These are phyloP conservation scores for Rattus rattus DNA, from an alignment of 2,113 vertebrate genomes.

Conservation along the genomic window DNA sequence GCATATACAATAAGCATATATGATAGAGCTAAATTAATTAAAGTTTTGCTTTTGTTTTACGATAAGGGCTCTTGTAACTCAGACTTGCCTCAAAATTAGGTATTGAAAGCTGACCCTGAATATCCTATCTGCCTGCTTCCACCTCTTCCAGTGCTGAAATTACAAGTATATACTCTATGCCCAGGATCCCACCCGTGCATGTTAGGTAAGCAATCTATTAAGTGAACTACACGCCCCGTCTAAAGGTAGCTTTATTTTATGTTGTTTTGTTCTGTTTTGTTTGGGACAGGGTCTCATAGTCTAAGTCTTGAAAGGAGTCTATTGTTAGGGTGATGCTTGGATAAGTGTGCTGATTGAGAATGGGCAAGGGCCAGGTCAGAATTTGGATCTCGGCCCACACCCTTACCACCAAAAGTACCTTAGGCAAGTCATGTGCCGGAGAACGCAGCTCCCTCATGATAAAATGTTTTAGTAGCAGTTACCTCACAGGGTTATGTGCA, in stretches of 20 bases:
- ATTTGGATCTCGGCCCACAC: not conserved
- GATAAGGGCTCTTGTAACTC: not conserved
- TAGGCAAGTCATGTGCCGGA: not conserved
- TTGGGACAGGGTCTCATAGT: not conserved
- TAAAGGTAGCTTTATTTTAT: not conserved
- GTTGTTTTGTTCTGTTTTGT: not conserved
- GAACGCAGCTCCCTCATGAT: not conserved
- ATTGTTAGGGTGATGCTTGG: not conserved
- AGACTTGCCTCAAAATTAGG: not conserved
- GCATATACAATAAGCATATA: not conserved
- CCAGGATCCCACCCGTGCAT: not conserved
- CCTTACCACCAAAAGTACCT: not conserved
- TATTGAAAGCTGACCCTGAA: not conserved
- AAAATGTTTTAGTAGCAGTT: not conserved
- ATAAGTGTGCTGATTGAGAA: not conserved
- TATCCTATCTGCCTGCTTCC: not conserved
- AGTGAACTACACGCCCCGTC: not conserved
- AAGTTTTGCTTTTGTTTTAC: not conserved
- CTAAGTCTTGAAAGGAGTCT: not conserved
- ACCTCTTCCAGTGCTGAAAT: not conserved
- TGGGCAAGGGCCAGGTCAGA: not conserved
- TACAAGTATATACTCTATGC: not conserved
- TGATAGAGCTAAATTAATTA: not conserved
- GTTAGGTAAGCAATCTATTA: not conserved
- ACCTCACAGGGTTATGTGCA: not conserved